Evolutionary conservation across 2,888 invertebrate species (phyloP), one percentile per base, ranked within the genome.

Genomic region (Yponomeuta evonymella): DNA sequence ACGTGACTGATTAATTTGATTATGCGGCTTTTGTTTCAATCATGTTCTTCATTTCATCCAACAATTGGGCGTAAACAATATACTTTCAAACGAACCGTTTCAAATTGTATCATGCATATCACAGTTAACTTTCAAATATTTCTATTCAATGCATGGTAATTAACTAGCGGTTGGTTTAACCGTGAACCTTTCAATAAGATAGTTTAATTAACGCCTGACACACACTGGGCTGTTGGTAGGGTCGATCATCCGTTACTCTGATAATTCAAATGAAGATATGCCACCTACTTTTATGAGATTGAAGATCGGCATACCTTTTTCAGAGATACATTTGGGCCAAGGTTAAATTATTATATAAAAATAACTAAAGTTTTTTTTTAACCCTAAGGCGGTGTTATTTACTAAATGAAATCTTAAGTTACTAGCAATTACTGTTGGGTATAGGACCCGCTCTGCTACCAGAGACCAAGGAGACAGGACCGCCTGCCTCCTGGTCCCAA

Each of bases 1-100:
- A 51, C 30, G 29, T 1, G 36, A 48, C 12, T 51, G 85, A 89
- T 89, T 87, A 88, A 91, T 90, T 89, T 86, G 87, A 89, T 89
- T 88, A 89, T 86, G 85, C 83, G 83, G 82, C 83, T 86, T 83
- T 87, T 85, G 85, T 89, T 89, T 90, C 88, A 90, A 90, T 88
- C 86, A 88, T 81, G 81, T 83, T 84, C 83, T 82, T 51, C 12
- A 15, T 58, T 58, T 1, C 1, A 4, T 58, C 15, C 51, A 58
- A 58, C 51, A 58, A 58, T 58, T 58, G 51, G 15, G 51, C 51
- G 15, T 58, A 58, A 58, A 15, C 3, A 58, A 4, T 15, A 58
- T 15, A 10, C 8, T 51, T 51, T 51, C 36, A 36, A 36, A 36
- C 36, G 36, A 36, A 36, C 36, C 43, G 43, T 43, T 43, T 43